Evolutionary conservation across 2,888 invertebrate genomes (phyloP).

Genomic region (Crioceris asparagi): DNA sequence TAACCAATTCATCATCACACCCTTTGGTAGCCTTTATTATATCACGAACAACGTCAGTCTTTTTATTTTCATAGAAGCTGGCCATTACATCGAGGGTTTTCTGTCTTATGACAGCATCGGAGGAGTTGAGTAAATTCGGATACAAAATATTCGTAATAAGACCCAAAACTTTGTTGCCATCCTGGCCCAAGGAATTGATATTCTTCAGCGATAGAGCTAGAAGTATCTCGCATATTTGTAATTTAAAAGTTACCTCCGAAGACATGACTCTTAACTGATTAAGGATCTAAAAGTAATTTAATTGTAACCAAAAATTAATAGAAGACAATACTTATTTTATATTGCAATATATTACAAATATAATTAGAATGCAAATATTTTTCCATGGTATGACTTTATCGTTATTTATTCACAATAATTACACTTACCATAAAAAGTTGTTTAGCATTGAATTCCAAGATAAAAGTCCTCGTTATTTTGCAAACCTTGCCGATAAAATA

Average conservation of each 20-base stretch:
- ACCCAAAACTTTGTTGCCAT: constrained; percentile 6
- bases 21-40: constrained; percentile 5
- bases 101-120: constrained; percentile 12
- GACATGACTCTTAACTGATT: constrained; percentile 15
- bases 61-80: constrained; percentile 7
- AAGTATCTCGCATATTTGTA: constrained; percentile 9
- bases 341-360: too few relatives aligned
- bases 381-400: background rate
- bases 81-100: constrained; percentile 12
- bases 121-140: constrained; percentile 6
- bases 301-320: background rate
- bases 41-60: constrained; percentile 10
- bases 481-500: constrained; percentile 20
- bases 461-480: constrained; percentile 18
- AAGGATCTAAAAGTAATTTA: constrained; percentile 18
- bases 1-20: constrained; percentile 5
- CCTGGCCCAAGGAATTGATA: constrained; percentile 9
- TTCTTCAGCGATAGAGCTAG: constrained; percentile 7
- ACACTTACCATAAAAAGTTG: constrained; percentile 16
- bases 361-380: too few relatives aligned
- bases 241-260: constrained; percentile 8
- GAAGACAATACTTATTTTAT: background rate
- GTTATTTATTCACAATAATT: constrained; percentile 3
- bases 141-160: constrained; percentile 8
- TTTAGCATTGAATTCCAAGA: constrained; percentile 12